Conservation (phyloP, 2,113 vertebrate genomes). For the Typhlomys cinereus region DNA sequence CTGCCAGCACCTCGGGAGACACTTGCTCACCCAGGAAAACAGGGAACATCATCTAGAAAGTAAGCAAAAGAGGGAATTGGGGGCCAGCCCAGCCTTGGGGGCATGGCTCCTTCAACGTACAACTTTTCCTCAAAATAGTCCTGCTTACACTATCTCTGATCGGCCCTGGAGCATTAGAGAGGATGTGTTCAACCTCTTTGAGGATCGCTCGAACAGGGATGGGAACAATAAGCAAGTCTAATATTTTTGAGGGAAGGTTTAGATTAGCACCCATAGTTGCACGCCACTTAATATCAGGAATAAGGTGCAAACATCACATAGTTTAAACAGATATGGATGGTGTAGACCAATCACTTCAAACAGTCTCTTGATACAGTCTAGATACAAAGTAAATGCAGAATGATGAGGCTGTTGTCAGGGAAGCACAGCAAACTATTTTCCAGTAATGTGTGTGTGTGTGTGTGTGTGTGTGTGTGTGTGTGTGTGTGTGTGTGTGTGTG, state of each 20-base stretch:
- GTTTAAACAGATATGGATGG: neutral
- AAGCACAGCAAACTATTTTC: too few relatives aligned
- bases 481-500: neutral
- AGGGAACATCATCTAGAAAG: constrained; percentile 86
- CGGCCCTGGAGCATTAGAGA: neutral
- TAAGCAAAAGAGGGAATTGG: neutral
- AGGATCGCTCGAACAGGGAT: neutral
- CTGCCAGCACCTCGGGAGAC: constrained; percentile 87
- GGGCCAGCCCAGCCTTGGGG: fast-evolving
- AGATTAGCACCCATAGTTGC: neutral
- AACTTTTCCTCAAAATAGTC: neutral
- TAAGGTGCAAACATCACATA: neutral
- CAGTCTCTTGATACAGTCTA: neutral
- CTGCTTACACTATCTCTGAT: neutral
- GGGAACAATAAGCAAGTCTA: neutral
- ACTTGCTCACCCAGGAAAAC: constrained; percentile 84
- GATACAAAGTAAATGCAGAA: neutral
- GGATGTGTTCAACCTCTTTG: neutral
- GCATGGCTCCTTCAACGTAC: neutral
- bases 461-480: neutral
- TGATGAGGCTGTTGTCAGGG: too few relatives aligned
- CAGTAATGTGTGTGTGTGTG: too few relatives aligned
- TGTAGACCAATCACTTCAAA: neutral
- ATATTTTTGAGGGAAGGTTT: neutral
- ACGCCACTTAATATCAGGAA: too few relatives aligned